phyloP scores from a whole-genome alignment of 2,113 vertebrate genomes.

The Eretmochelys imbricata region DNA sequence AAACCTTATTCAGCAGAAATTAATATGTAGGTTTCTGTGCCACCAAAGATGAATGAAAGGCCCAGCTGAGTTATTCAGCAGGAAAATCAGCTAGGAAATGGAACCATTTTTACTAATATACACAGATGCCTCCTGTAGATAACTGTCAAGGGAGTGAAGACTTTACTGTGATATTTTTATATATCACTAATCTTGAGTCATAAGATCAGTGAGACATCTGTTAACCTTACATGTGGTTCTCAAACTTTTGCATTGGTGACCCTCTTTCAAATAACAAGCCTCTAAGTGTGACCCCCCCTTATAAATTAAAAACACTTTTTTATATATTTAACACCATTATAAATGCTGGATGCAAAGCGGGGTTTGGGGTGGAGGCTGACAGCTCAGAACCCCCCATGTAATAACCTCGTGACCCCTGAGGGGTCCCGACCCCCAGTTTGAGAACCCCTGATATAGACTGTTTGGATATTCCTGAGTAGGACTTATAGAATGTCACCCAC shows the following conservation, averaged over 20 bases:
- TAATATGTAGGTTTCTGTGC: constrained; percentile 39
- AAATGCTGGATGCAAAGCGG: too few species aligned
- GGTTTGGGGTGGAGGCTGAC: too few species aligned
- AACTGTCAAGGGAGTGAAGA: not conserved
- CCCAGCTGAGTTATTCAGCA: not conserved
- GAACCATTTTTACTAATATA: not conserved
- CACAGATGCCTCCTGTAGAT: not conserved
- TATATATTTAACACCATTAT: too few species aligned
- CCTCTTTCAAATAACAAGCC: too few species aligned
- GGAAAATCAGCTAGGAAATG: not conserved
- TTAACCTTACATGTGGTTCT: not conserved
- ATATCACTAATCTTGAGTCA: not conserved
- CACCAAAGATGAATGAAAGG: constrained; percentile 22
- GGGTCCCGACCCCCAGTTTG: too few species aligned
- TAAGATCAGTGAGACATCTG: not conserved
- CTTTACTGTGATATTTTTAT: not conserved
- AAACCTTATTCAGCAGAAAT: constrained; percentile 50
- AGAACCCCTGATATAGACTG: not conserved
- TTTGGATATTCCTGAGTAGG: not conserved
- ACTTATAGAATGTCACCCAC: not conserved
- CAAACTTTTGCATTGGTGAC: too few species aligned
- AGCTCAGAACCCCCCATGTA: too few species aligned
- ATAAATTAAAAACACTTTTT: too few species aligned
- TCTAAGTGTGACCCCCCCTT: too few species aligned
- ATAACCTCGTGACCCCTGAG: too few species aligned